These are phyloP conservation scores for Dryobotodes eremita DNA, from an alignment of 2,888 invertebrate genomes.

Conservation along the genomic window DNA sequence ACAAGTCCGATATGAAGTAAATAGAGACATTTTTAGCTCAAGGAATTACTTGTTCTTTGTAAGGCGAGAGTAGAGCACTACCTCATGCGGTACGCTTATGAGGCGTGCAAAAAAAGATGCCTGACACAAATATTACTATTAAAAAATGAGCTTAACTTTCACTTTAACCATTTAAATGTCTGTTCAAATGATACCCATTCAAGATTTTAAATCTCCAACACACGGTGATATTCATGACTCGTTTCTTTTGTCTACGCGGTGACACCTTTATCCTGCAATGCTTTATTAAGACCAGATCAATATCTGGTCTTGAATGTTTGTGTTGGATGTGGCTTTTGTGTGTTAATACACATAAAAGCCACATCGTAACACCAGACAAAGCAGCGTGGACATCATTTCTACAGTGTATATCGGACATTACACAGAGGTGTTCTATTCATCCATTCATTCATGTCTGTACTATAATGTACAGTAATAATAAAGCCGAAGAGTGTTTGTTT, in stretches of 20 bases:
- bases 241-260: not conserved
- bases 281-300: not conserved
- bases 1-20: too few relatives aligned
- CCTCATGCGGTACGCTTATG: too few relatives aligned
- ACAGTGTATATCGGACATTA: conserved; percentile 16
- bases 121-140: too few relatives aligned
- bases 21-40: too few relatives aligned
- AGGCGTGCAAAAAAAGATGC: too few relatives aligned
- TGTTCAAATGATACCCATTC: not conserved
- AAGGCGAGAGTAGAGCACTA: too few relatives aligned
- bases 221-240: not conserved
- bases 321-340: too few relatives aligned
- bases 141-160: too few relatives aligned
- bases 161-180: too few relatives aligned
- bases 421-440: conserved; percentile 27
- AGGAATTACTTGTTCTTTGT: too few relatives aligned
- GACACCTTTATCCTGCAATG: conserved; percentile 12
- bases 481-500: not conserved
- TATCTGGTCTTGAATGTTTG: too few relatives aligned
- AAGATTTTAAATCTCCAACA: not conserved
- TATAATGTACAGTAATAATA: too few relatives aligned
- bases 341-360: conserved; percentile 9
- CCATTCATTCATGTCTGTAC: not conserved
- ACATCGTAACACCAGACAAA: conserved; percentile 15
- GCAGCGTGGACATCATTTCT: conserved; percentile 25